Conservation (phyloP, 2,113 vertebrate genomes). For the Crypturellus undulatus region DNA sequence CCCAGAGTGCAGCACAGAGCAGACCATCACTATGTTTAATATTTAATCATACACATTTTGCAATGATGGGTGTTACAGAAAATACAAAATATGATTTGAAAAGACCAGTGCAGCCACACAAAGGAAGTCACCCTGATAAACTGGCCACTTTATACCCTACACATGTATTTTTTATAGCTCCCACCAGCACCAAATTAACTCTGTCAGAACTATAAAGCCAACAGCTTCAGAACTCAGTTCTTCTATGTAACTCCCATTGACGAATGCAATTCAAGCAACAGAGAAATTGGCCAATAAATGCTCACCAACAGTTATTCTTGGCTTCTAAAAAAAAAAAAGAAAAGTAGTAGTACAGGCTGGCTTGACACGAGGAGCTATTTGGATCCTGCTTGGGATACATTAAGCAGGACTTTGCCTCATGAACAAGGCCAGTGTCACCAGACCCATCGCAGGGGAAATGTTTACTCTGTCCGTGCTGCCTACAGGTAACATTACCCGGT, state of each 20-base stretch:
- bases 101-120: not conserved
- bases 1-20: not conserved
- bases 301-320: not conserved
- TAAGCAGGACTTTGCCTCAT: not conserved
- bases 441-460: not conserved
- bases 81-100: not conserved
- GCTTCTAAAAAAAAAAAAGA: not conserved
- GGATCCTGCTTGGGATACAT: not conserved
- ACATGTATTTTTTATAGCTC: not conserved
- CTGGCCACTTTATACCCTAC: not conserved
- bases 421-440: not conserved
- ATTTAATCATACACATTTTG: not conserved
- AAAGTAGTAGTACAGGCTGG: not conserved
- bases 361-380: not conserved
- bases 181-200: not conserved
- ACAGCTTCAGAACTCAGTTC: not conserved
- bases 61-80: not conserved
- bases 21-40: not conserved
- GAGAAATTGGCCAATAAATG: not conserved
- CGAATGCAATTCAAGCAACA: not conserved
- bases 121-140: not conserved
- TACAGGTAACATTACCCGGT: not conserved
- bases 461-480: not conserved
- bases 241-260: not conserved
- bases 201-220: not conserved